Evolutionary conservation across 64 coral and sea anemone genomes (phyloP).

Genomic region (Porites australiensis): DNA sequence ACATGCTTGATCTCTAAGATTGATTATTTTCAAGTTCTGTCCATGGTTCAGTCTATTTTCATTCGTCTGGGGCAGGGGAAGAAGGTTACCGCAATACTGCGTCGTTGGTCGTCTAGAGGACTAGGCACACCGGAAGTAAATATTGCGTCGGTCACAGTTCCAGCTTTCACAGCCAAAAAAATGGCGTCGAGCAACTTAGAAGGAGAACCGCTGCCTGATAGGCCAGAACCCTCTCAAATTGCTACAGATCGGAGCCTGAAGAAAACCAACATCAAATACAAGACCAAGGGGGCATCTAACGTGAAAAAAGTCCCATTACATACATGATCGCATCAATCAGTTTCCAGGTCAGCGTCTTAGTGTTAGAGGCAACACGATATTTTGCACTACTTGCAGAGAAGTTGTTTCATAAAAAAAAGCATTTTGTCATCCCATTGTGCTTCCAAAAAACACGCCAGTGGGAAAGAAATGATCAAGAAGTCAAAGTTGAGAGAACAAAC

Average conservation of each 20-base stretch:
- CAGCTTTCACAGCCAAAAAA: not conserved
- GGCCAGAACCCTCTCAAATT: slow-evolving; percentile 39
- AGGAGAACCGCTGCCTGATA: not conserved
- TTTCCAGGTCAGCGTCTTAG: slow-evolving; percentile 47
- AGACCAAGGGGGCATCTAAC: slow-evolving; percentile 40
- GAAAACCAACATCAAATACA: slow-evolving; percentile 33
- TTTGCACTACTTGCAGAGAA: slow-evolving; percentile 62
- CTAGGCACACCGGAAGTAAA: not conserved
- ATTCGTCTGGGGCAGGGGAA: not conserved
- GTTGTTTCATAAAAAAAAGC: slow-evolving; percentile 56
- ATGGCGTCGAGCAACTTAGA: not conserved
- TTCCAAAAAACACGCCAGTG: slow-evolving; percentile 56
- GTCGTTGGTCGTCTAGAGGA: slow-evolving; percentile 1
- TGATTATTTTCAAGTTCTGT: too few relatives aligned
- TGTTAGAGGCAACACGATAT: slow-evolving; percentile 42
- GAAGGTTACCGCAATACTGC: not conserved
- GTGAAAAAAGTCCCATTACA: slow-evolving; percentile 47
- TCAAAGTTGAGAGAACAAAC: slow-evolving; percentile 65
- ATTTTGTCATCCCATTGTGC: slow-evolving; percentile 49
- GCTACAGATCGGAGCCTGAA: slow-evolving; percentile 31
- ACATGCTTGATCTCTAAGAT: too few relatives aligned
- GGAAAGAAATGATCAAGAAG: slow-evolving; percentile 29
- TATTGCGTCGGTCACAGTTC: not conserved
- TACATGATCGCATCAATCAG: slow-evolving; percentile 55
- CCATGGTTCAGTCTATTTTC: not conserved